These are phyloP conservation scores for Lerema accius DNA, from an alignment of 1,140 invertebrate species.

Conservation along the genomic window DNA sequence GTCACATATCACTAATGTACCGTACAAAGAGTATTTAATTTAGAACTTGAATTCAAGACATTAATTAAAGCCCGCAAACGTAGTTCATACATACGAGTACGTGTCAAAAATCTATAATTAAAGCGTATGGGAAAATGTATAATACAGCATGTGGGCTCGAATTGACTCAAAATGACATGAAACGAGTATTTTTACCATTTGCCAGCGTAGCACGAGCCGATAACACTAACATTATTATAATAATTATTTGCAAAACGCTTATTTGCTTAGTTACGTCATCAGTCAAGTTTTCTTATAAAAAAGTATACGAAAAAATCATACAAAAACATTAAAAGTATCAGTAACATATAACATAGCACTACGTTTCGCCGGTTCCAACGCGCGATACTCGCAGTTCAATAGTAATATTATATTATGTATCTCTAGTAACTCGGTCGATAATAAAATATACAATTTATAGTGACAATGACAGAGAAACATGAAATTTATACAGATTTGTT, in stretches of 20 bases:
- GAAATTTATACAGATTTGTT: background rate
- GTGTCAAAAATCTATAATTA: background rate
- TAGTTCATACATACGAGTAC: too few relatives aligned
- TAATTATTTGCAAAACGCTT: slow-evolving; percentile 18
- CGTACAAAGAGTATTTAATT: too few relatives aligned
- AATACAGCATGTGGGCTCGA: slow-evolving; percentile 1
- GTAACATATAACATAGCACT: slow-evolving; percentile 10
- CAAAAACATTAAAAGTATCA: slow-evolving; percentile 9
- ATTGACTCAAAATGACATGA: slow-evolving; percentile 18
- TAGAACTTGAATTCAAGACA: too few relatives aligned
- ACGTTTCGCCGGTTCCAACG: slow-evolving; percentile 1
- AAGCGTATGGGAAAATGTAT: background rate
- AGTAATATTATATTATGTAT: too few relatives aligned
- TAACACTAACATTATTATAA: slow-evolving; percentile 10
- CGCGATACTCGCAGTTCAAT: too few relatives aligned
- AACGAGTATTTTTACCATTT: slow-evolving; percentile 1
- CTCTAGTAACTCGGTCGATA: too few relatives aligned
- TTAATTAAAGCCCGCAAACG: too few relatives aligned
- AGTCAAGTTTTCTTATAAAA: slow-evolving; percentile 23
- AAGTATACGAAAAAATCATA: slow-evolving; percentile 6
- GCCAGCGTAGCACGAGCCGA: background rate
- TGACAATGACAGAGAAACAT: background rate
- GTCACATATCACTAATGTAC: too few relatives aligned
- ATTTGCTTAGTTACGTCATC: slow-evolving; percentile 28
- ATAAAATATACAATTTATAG: too few relatives aligned